Base-by-base conservation (phyloP, 2,113 vertebrate genomes). In the Sprattus sprattus region DNA sequence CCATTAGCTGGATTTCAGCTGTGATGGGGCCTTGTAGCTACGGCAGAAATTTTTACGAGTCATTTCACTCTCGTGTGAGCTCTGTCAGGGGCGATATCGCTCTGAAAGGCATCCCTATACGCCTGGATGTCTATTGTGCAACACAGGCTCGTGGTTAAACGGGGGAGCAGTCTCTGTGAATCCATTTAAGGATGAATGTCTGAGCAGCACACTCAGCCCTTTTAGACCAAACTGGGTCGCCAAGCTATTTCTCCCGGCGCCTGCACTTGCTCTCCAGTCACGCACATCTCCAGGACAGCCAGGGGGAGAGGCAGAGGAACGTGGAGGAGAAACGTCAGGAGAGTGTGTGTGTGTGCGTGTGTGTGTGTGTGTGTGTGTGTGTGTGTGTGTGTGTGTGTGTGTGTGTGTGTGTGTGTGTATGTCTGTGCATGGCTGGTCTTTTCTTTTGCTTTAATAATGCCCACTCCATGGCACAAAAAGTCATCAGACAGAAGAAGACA, bases 151-250 rank as follows among this genome's bases (percentile, higher is more conserved):
- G 25, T 75, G 67, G 25, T 75, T 75, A 75, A 75, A 39, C 67
- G n/a, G 67, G 28, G 67, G 67, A 75, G 64, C 52, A 80, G 84
- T 80, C 25, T 81, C n/a, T 67, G 82, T 57, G 64, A 80, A 85
- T 49, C 52, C 54, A 75, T 67, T 57, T 60, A 75, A 86, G 88
- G 86, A 88, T 85, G 82, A 87, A 49, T 83, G 85, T 82, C 60
- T n/a, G 67, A 88, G 45, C 54, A 22, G 45, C 71, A 50, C 81
- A 85, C 50, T 71, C 67, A 83, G 67, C 80, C 85, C 85, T 86
- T 87, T 83, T 88, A 81, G 86, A 85, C 89, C 87, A 87, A 93
- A 94, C 91, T 92, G 92, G 94, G 93, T 94, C 92, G 88, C 86
- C 85, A 88, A 89, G 91, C 88, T 94, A 92, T 93, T 92, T 93